A percentile compares a stretch with the other conserved stretches of the same genome.
These are phyloP conservation scores for Pipistrellus kuhlii DNA, from an alignment of 2,797 vertebrate genomes.

Conservation along the genomic window DNA sequence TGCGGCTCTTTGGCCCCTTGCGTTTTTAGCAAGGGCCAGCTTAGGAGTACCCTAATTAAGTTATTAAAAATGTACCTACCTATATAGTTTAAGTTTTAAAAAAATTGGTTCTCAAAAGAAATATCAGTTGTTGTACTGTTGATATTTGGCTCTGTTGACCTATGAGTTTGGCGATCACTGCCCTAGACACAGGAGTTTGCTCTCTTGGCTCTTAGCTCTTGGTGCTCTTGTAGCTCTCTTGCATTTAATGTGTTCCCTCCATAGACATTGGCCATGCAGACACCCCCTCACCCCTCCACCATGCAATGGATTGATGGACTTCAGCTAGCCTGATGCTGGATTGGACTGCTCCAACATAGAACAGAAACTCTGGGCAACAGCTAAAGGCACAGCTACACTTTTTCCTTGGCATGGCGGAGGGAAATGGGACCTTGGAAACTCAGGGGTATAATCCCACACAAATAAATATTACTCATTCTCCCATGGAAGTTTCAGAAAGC, in stretches of 20 bases:
- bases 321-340: background rate
- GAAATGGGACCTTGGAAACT: background rate
- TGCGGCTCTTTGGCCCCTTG: too few relatives aligned
- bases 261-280: background rate
- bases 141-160: too few relatives aligned
- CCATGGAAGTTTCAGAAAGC: background rate
- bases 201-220: background rate
- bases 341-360: background rate
- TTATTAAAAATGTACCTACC: too few relatives aligned
- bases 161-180: too few relatives aligned
- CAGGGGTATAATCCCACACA: background rate
- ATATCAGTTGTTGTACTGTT: too few relatives aligned
- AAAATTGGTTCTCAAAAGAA: too few relatives aligned
- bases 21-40: too few relatives aligned
- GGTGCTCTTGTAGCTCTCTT: background rate
- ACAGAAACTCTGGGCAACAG: background rate
- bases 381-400: background rate
- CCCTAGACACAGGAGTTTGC: background rate
- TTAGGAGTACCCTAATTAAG: too few relatives aligned
- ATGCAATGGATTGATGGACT: background rate
- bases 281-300: fast-evolving
- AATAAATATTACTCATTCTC: background rate
- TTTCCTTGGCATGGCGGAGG: background rate
- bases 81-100: too few relatives aligned
- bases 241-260: background rate